Evolutionary conservation across 2,888 invertebrate species (phyloP), one percentile per base, ranked within the genome.

Genomic region (Trichacis sp.): DNA sequence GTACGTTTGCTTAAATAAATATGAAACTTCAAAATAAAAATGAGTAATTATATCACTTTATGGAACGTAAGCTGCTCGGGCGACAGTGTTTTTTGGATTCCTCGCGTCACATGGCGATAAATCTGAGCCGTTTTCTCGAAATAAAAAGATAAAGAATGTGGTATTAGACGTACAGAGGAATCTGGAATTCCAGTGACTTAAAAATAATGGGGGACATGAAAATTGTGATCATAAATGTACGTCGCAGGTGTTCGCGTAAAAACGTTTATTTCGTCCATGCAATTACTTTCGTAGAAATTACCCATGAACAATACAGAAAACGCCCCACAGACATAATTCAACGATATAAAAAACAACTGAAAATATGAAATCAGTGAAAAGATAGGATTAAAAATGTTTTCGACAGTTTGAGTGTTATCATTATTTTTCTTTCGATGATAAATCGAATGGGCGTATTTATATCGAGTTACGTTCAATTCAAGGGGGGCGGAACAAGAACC

Each of bases 371-470:
- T 15, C 33, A 6, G 1, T n/a, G n/a, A n/a, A n/a, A n/a, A n/a
- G n/a, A n/a, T n/a, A n/a, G n/a, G n/a, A n/a, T n/a, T n/a, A n/a
- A n/a, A 12, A 14, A 47, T 48, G 30, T 24, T n/a, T 15, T 40
- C 45, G 19, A 45, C 45, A 38, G 3, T 55, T 46, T 52, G 62
- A 46, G 30, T 52, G 52, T 6, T 58, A 48, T 63, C 57, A 45
- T 19, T n/a, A 11, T 2, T 19, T 43, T 63, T 68, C 61, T 56
- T 64, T 62, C 51, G 48, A 19, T 42, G 65, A 72, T 70, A 67
- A 69, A 58, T 63, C 61, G 48, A 64, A 63, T 71, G 72, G 73
- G 73, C 73, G 73, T 71, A 62, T 70, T 68, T 62, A 59, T 54
- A 61, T 69, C 67, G 54, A 62, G 51, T 63, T 49, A 20, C 49